Percentiles rank a stretch among this genome's conserved stretches.
These are phyloP conservation scores for Heptranchias perlo DNA, from an alignment of 2,113 vertebrate genomes.

Conservation along the genomic window DNA sequence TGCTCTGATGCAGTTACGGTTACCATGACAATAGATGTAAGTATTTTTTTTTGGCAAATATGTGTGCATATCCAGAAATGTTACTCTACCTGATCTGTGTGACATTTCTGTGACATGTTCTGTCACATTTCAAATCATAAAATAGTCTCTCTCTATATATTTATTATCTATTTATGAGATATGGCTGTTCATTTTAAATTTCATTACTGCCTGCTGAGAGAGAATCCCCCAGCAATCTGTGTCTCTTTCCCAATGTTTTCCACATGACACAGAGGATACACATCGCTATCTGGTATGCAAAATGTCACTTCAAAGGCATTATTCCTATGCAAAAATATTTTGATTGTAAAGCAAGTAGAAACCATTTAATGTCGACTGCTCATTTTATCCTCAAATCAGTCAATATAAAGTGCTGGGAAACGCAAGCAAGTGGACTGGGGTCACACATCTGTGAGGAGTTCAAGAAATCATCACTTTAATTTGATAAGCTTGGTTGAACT, in stretches of 20 bases:
- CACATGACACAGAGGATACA: not conserved
- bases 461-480: not conserved
- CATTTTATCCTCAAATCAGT: not conserved
- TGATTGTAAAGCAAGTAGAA: no score
- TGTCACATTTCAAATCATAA: conserved; percentile 18
- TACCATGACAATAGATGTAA: conserved; percentile 5
- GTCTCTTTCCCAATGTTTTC: not conserved
- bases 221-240: not conserved
- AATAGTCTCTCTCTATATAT: not conserved
- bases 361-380: not conserved
- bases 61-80: not conserved
- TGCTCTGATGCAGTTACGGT: not conserved
- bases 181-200: conserved; percentile 15
- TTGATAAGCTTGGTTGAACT: not conserved
- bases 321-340: not conserved
- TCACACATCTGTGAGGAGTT: not conserved
- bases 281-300: not conserved
- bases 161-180: conserved; percentile 13
- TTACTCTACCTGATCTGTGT: not conserved
- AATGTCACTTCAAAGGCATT: not conserved
- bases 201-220: not conserved
- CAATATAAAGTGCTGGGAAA: not conserved
- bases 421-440: not conserved
- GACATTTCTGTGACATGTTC: no score
- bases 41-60: conserved; percentile 1